These are phyloP conservation scores for Thamnophis elegans DNA, from an alignment of 2,797 vertebrate species.

Conservation along the genomic window DNA sequence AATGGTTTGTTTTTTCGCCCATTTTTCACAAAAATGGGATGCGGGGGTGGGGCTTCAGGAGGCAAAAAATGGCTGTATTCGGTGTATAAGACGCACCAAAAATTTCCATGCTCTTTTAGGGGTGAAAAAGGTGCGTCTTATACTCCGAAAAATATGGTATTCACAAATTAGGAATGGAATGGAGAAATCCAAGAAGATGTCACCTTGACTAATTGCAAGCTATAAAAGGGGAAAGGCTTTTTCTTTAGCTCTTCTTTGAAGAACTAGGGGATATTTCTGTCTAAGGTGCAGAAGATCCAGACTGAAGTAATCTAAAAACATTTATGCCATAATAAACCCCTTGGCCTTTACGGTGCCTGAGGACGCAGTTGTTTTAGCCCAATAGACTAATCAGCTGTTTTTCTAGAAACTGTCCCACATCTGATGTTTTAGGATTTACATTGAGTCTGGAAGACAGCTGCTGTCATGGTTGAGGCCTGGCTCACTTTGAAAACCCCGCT, in stretches of 20 bases:
- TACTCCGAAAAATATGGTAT: no score
- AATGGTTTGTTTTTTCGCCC: no score
- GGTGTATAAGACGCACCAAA: no score
- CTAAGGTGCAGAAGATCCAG: neutral
- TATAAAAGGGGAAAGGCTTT: neutral
- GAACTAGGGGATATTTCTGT: neutral
- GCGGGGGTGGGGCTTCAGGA: no score
- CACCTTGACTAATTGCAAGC: neutral
- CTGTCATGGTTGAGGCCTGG: neutral
- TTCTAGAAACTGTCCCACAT: neutral
- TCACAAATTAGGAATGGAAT: neutral
- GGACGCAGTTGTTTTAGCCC: neutral
- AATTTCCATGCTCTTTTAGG: no score
- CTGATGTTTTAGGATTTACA: neutral
- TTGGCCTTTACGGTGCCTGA: neutral
- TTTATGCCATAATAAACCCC: neutral
- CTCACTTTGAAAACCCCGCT: neutral
- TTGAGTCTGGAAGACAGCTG: neutral
- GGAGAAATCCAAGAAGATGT: neutral
- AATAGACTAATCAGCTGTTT: neutral
- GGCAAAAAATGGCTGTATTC: no score
- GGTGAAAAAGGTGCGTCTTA: no score
- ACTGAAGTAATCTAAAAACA: neutral
- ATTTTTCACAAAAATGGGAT: no score
- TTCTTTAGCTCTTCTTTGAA: neutral